Percentiles rank a stretch among this genome's conserved stretches.
phyloP scores from a whole-genome alignment of 2,113 vertebrate genomes.

The Probosciger aterrimus region DNA sequence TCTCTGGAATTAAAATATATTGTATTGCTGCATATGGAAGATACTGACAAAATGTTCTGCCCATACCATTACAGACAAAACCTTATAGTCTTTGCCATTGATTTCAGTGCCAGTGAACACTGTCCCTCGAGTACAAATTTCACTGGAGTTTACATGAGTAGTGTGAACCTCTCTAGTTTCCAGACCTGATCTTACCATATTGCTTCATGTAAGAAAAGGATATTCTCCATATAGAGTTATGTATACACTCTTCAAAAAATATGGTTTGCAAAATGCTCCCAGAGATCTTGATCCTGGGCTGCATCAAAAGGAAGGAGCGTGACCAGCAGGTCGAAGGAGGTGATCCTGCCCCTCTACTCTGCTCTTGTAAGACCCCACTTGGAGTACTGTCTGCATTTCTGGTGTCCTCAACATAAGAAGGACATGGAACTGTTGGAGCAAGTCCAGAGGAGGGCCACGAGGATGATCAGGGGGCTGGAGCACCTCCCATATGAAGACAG shows the following conservation, averaged over 20 bases:
- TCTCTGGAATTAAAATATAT: neutral
- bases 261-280: neutral
- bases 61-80: neutral
- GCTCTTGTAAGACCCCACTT: too few relatives aligned
- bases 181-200: neutral
- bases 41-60: neutral
- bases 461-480: too few relatives aligned
- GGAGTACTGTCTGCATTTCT: too few relatives aligned
- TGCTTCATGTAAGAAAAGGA: neutral
- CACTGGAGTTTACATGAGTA: neutral
- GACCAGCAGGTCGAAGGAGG: neutral
- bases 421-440: too few relatives aligned
- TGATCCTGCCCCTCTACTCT: too few relatives aligned
- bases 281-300: neutral
- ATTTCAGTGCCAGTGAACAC: neutral
- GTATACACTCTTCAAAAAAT: neutral
- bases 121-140: neutral
- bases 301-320: neutral
- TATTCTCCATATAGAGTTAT: neutral
- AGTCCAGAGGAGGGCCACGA: too few relatives aligned
- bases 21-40: neutral
- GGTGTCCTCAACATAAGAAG: too few relatives aligned
- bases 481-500: too few relatives aligned
- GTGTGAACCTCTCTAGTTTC: neutral
- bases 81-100: neutral